Conservation (phyloP, 1,140 invertebrate species). For the Drosophila tropicalis region DNA sequence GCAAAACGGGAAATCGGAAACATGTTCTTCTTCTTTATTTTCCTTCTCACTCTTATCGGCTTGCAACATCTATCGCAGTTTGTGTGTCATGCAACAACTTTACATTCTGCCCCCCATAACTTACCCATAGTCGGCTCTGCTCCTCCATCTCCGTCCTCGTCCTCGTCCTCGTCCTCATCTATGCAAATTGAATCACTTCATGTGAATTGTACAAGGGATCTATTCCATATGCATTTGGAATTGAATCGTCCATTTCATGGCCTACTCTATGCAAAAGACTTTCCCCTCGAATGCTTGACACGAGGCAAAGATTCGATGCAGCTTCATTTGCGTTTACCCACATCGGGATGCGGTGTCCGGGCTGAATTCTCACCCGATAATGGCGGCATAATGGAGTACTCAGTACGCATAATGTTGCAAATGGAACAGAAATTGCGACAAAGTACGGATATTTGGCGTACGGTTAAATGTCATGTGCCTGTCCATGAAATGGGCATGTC, state of each 20-base stretch:
- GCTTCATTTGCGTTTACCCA: constrained; percentile 85
- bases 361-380: constrained; percentile 81
- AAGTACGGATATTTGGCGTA: constrained; percentile 87
- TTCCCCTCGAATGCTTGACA: constrained; percentile 87
- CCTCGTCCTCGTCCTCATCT: background rate
- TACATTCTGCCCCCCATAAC: constrained; percentile 20
- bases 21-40: constrained; percentile 66
- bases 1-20: constrained; percentile 76
- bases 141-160: too few species aligned
- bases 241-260: constrained; percentile 88
- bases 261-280: constrained; percentile 88
- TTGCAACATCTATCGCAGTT: constrained; percentile 68
- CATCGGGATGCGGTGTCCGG: constrained; percentile 89
- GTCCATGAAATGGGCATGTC: constrained; percentile 75
- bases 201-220: constrained; percentile 84
- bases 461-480: constrained; percentile 84
- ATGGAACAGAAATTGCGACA: constrained; percentile 89
- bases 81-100: constrained; percentile 68
- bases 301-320: constrained; percentile 82
- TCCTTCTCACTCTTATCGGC: constrained; percentile 40
- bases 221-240: constrained; percentile 84
- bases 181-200: constrained; percentile 64
- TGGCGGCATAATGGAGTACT: constrained; percentile 85
- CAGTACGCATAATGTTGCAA: constrained; percentile 87
- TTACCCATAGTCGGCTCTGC: background rate